Evolutionary conservation across 2,797 vertebrate species (phyloP).

Genomic region (Ambastaia sidthimunki): DNA sequence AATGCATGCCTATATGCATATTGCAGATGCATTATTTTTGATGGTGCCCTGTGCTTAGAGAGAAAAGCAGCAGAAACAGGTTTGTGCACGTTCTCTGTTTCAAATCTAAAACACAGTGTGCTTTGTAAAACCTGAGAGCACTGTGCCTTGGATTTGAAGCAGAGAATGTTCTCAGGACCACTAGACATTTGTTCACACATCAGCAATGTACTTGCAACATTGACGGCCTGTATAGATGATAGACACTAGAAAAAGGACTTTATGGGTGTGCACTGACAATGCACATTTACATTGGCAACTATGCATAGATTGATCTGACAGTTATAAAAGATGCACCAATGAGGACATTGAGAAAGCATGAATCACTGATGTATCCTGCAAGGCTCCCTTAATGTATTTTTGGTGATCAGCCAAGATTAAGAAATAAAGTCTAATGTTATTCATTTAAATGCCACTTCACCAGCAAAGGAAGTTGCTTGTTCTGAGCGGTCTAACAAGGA

Average conservation of each 20-base stretch:
- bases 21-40: slow-evolving; percentile 54
- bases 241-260: not conserved
- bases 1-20: slow-evolving; percentile 55
- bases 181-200: slow-evolving; percentile 2
- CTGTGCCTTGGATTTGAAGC: slow-evolving; percentile 22
- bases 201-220: not conserved
- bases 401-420: slow-evolving; percentile 55
- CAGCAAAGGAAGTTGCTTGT: slow-evolving; percentile 44
- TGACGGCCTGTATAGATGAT: not conserved
- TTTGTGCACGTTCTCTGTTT: slow-evolving; percentile 11
- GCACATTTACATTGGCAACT: slow-evolving; percentile 8
- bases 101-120: slow-evolving; percentile 14
- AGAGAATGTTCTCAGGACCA: not conserved
- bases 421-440: slow-evolving; percentile 52
- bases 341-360: slow-evolving; percentile 49
- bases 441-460: slow-evolving; percentile 46
- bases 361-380: slow-evolving; percentile 57
- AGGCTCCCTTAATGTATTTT: slow-evolving; percentile 55
- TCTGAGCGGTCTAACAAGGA: slow-evolving; percentile 17
- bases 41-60: slow-evolving; percentile 40
- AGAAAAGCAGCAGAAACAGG: slow-evolving; percentile 36
- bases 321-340: slow-evolving; percentile 34
- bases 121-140: slow-evolving; percentile 4
- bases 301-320: slow-evolving; percentile 34
- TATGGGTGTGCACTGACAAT: slow-evolving; percentile 2